Conservation (phyloP, 2,888 invertebrate species). For the Lasioglossum pauxillum region DNA sequence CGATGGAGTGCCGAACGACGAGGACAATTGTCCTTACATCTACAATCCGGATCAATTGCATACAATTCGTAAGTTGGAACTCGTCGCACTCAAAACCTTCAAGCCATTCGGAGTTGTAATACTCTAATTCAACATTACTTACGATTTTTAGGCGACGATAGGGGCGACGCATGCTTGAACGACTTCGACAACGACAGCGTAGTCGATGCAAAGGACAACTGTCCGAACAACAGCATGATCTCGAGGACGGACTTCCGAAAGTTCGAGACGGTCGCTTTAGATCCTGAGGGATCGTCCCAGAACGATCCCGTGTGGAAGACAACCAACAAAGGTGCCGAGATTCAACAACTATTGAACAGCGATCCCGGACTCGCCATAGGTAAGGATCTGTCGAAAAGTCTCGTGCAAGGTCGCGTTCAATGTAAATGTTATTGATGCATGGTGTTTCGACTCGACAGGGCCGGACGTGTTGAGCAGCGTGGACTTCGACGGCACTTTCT, state of each 20-base stretch:
- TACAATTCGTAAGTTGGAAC: slow-evolving; percentile 82
- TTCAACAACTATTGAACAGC: slow-evolving; percentile 96
- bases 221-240: slow-evolving; percentile 97
- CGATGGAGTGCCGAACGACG: slow-evolving; percentile 90
- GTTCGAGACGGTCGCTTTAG: slow-evolving; percentile 95
- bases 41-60: slow-evolving; percentile 92
- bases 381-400: slow-evolving; percentile 65
- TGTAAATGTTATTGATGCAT: no score
- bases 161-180: slow-evolving; percentile 94
- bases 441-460: slow-evolving; percentile 80
- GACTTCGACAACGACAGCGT: slow-evolving; percentile 94
- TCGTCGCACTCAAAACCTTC: background rate
- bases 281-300: slow-evolving; percentile 97
- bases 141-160: slow-evolving; percentile 87
- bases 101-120: background rate
- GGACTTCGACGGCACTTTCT: slow-evolving; percentile 98
- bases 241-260: slow-evolving; percentile 96
- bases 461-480: slow-evolving; percentile 95
- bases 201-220: slow-evolving; percentile 93
- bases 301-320: slow-evolving; percentile 98
- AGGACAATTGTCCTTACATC: slow-evolving; percentile 93
- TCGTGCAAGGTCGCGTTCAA: background rate
- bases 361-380: slow-evolving; percentile 98
- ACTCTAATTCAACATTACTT: background rate
- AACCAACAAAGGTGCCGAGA: slow-evolving; percentile 95